Conservation (phyloP, 64 coral and sea anemone species). For the Montipora foliosa region DNA sequence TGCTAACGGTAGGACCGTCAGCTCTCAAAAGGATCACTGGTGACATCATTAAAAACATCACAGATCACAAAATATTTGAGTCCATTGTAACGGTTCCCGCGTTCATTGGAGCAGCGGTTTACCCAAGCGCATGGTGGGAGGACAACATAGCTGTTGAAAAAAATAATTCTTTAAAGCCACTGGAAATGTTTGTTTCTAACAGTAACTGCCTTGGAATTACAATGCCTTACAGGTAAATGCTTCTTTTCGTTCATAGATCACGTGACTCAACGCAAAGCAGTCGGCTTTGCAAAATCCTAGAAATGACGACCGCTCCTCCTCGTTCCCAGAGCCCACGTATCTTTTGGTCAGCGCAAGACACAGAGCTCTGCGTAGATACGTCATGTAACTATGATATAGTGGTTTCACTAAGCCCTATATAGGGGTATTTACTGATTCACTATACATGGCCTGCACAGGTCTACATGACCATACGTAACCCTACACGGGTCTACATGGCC, state of each 20-base stretch:
- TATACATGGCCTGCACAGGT: too few relatives aligned
- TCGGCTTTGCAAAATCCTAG: too few relatives aligned
- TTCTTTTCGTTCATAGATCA: background rate
- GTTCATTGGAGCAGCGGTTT: slow-evolving; percentile 38
- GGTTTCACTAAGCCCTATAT: too few relatives aligned
- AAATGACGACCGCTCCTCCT: too few relatives aligned
- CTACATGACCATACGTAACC: too few relatives aligned
- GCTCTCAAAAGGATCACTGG: slow-evolving; percentile 25
- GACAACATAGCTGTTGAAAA: background rate
- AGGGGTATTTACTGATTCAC: too few relatives aligned
- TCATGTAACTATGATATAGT: too few relatives aligned
- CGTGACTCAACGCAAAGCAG: background rate
- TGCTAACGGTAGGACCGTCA: background rate
- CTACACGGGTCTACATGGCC: too few relatives aligned
- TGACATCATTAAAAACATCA: slow-evolving; percentile 14
- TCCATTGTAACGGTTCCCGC: slow-evolving; percentile 30
- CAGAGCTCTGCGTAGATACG: too few relatives aligned
- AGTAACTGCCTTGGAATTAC: slow-evolving; percentile 30
- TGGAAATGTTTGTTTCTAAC: slow-evolving; percentile 5
- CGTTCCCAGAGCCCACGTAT: too few relatives aligned
- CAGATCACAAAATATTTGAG: background rate
- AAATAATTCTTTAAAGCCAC: background rate
- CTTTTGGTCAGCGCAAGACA: too few relatives aligned
- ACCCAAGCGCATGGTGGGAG: slow-evolving; percentile 22
- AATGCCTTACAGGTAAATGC: slow-evolving; percentile 33